Base-by-base conservation (phyloP, 2,888 invertebrate genomes). In the Conchocele bisecta region DNA sequence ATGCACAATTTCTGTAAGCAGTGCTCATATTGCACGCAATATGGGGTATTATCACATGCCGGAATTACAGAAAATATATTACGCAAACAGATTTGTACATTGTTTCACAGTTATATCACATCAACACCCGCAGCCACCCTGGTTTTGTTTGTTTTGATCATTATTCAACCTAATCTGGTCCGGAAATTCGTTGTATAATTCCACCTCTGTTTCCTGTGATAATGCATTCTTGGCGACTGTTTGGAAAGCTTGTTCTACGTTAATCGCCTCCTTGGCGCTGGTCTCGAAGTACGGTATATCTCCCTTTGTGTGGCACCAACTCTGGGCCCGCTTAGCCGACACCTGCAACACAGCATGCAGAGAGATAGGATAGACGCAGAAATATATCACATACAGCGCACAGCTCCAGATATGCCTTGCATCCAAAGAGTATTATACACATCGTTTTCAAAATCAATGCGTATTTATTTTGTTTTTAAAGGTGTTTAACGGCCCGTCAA, bases 281-380 rank as follows among this genome's bases (percentile, higher is more conserved):
- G 99, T 99, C 93, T 99, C 99, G 91, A 98, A 99, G 91, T 98
- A 99, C 48, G 99, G 99, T 90, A 99, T 98, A 92, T 97, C 97
- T 91, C 98, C 98, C 93, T 99, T 99, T 86, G 95, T 95, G 91
- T 98, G 97, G 93, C 99, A 99, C 99, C 99, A 99, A 89, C 98
- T 97, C 91, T 99, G 98, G 56, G 99, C 91, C 60, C 91, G 81
- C 72, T 91, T 91, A 28, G 89, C 87, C 24, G 91, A 88, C 31
- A 92, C 91, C 91, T 91, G 75, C n/a, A n/a, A n/a, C n/a, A n/a
- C n/a, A n/a, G n/a, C n/a, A n/a, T n/a, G n/a, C n/a, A n/a, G n/a
- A n/a, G n/a, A n/a, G n/a, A n/a, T n/a, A n/a, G n/a, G n/a, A n/a
- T n/a, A n/a, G n/a, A n/a, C n/a, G n/a, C n/a, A n/a, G n/a, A n/a